A percentile compares a stretch with the other conserved stretches of the same genome.
Evolutionary conservation across 2,888 invertebrate genomes (phyloP).

Genomic region (Terebella lapidaria): DNA sequence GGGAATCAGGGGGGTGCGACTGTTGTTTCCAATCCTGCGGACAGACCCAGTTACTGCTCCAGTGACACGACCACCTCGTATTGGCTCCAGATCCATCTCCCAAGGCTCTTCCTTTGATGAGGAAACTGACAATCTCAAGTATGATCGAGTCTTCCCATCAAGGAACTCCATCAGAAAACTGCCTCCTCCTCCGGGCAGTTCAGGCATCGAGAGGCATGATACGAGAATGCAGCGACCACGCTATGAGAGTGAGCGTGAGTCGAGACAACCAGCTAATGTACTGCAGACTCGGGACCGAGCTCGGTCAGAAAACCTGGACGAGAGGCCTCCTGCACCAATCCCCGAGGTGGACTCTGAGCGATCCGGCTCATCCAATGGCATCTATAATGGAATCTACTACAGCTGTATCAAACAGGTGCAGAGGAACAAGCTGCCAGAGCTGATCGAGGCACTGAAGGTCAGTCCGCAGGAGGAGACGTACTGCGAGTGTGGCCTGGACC

Average conservation of each 20-base stretch:
- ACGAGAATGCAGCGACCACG: not conserved
- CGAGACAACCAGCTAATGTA: too few species aligned
- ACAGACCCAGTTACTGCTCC: not conserved
- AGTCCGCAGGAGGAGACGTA: not conserved
- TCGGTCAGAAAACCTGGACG: too few species aligned
- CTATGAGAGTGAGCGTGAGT: too few species aligned
- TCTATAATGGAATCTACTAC: not conserved
- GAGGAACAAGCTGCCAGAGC: not conserved
- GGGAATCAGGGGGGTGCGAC: not conserved
- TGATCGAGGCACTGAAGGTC: not conserved
- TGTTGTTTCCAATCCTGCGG: not conserved
- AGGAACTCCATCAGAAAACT: too few species aligned
- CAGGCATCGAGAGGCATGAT: not conserved
- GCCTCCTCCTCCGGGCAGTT: not conserved
- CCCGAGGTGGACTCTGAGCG: not conserved
- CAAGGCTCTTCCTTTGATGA: too few species aligned
- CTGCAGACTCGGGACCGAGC: too few species aligned
- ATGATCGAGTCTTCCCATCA: too few species aligned
- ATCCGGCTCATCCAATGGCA: not conserved
- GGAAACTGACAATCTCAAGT: too few species aligned
- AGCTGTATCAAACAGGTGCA: not conserved
- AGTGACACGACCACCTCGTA: not conserved
- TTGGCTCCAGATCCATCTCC: too few species aligned
- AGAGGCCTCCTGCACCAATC: too few species aligned
- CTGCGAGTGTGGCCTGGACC: slow-evolving; percentile 3